phyloP scores from a whole-genome alignment of 2,888 invertebrate genomes.

The Tinea semifulvella region DNA sequence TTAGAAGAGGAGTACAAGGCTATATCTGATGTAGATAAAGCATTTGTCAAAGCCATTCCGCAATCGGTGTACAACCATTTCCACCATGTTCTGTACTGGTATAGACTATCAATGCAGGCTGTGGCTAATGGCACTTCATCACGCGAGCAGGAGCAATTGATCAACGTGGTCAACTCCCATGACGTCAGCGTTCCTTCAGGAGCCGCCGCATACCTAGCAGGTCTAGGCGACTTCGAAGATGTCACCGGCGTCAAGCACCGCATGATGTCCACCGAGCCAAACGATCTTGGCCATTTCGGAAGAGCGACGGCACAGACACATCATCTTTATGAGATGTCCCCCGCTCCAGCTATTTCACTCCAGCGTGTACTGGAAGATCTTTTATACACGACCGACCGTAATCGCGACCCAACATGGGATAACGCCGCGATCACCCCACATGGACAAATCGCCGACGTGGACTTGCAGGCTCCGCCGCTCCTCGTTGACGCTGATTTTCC shows the following conservation, averaged over 20 bases:
- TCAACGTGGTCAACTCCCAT: not conserved
- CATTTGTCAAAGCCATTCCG: not conserved
- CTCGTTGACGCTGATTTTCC: not conserved
- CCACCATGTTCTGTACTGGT: not conserved
- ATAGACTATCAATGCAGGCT: not conserved
- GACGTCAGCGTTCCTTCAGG: constrained; percentile 16
- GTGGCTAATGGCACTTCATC: not conserved
- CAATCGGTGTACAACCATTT: not conserved
- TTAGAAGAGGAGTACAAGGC: constrained; percentile 7
- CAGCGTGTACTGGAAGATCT: constrained; percentile 15
- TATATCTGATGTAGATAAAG: not conserved
- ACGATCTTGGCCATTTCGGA: constrained; percentile 5
- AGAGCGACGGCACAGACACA: constrained; percentile 12
- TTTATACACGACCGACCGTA: no score
- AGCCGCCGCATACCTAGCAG: constrained; percentile 18
- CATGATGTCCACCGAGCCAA: constrained; percentile 15
- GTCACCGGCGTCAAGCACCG: constrained; percentile 18
- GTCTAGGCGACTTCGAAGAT: constrained; percentile 19
- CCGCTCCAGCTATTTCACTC: constrained; percentile 18
- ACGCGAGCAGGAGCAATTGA: not conserved
- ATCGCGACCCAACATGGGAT: not conserved
- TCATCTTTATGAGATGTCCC: constrained; percentile 16
- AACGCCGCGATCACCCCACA: not conserved
- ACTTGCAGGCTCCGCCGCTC: no score
- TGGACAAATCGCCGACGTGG: not conserved